Evolutionary conservation across 2,888 invertebrate genomes (phyloP).

Genomic region (Cheilosia pagana): DNA sequence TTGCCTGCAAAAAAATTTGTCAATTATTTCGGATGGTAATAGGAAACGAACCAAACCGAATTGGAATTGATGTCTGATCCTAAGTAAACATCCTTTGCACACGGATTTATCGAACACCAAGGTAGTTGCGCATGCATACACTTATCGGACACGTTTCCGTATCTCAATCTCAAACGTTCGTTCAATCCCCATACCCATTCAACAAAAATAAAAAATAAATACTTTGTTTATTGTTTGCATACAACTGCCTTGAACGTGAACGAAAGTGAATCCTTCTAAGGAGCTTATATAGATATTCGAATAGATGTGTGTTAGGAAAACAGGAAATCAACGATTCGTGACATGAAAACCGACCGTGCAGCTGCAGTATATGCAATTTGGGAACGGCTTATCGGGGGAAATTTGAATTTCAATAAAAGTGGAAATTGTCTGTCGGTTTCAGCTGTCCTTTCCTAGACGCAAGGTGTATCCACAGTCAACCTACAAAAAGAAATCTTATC

Average conservation of each 20-base stretch:
- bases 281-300: constrained; percentile 56
- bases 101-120: constrained; percentile 31
- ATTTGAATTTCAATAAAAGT: constrained; percentile 60
- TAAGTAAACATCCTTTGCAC: constrained; percentile 64
- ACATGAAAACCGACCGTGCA: constrained; percentile 17
- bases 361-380: constrained; percentile 68
- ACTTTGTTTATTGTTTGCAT: constrained; percentile 44
- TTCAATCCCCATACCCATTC: constrained; percentile 63
- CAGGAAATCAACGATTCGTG: constrained; percentile 60
- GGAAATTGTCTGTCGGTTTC: constrained; percentile 7
- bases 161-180: constrained; percentile 27
- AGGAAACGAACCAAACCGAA: constrained; percentile 26
- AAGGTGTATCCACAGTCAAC: constrained; percentile 47
- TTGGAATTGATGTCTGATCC: constrained; percentile 41
- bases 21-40: constrained; percentile 49
- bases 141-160: constrained; percentile 57
- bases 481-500: constrained; percentile 14
- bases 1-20: constrained; percentile 65
- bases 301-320: constrained; percentile 35
- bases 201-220: constrained; percentile 34
- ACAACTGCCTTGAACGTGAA: constrained; percentile 25
- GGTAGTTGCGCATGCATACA: constrained; percentile 28
- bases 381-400: constrained; percentile 52
- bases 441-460: constrained; percentile 33
- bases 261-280: constrained; percentile 72